phyloP scores from a whole-genome alignment of 2,888 invertebrate genomes.

The Lochmaea capreae region DNA sequence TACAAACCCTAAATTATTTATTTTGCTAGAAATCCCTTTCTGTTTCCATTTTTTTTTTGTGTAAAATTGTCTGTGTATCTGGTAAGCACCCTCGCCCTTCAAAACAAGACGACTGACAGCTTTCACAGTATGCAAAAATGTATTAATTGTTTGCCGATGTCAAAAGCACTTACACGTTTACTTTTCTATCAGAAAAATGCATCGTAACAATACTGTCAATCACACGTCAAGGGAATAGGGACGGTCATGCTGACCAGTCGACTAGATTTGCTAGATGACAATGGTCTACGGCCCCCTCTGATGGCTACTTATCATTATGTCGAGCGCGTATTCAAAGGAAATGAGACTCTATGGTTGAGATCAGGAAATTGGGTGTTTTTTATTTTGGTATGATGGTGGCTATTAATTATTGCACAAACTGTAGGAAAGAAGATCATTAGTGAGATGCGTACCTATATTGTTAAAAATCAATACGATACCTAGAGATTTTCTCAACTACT shows the following conservation, averaged over 20 bases:
- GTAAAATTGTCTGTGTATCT: conserved; percentile 8
- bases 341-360: background rate
- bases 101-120: conserved; percentile 46
- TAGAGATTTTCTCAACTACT: too few relatives aligned
- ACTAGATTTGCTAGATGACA: conserved; percentile 34
- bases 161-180: conserved; percentile 53
- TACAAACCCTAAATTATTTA: too few relatives aligned
- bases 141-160: conserved; percentile 54
- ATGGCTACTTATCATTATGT: conserved; percentile 43
- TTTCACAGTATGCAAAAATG: conserved; percentile 53
- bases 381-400: background rate
- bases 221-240: conserved; percentile 46
- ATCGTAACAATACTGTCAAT: conserved; percentile 50
- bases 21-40: background rate
- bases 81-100: conserved; percentile 29
- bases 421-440: background rate
- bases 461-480: too few relatives aligned
- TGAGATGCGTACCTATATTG: too few relatives aligned
- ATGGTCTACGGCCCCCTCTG: conserved; percentile 32
- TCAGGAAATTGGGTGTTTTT: conserved; percentile 1
- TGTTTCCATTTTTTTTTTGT: background rate
- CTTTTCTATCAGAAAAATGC: conserved; percentile 45
- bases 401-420: background rate
- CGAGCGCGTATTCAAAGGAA: background rate
- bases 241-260: conserved; percentile 43